phyloP scores from a whole-genome alignment of 2,113 vertebrate species.

The Pseudorhombus dupliciocellatus region DNA sequence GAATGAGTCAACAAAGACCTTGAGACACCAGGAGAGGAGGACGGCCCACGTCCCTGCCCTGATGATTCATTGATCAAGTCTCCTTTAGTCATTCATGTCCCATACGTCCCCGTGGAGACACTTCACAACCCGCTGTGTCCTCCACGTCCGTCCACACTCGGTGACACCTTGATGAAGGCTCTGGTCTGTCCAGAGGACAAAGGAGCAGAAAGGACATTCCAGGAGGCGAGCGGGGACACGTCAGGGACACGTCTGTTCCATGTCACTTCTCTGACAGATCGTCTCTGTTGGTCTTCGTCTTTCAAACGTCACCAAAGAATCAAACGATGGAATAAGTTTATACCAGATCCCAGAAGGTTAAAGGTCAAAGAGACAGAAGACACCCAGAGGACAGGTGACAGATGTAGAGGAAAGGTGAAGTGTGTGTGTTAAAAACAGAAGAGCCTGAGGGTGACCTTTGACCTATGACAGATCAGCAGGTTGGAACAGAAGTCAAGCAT shows the following conservation, averaged over 20 bases:
- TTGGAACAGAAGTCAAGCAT: constrained; percentile 26
- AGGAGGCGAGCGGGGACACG: no score
- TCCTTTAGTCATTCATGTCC: constrained; percentile 25
- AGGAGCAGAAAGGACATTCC: no score
- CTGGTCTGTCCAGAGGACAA: no score
- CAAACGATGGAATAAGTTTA: no score
- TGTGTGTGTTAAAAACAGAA: constrained; percentile 8
- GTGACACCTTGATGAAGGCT: no score
- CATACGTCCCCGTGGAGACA: constrained; percentile 14
- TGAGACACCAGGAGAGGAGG: background rate
- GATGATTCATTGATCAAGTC: constrained; percentile 22
- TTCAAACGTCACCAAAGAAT: no score
- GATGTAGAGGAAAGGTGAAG: background rate
- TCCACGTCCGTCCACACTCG: constrained; percentile 57
- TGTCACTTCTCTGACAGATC: no score
- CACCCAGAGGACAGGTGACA: background rate
- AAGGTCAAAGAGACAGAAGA: no score
- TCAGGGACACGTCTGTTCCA: no score
- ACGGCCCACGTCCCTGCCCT: background rate
- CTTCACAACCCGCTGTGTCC: constrained; percentile 41
- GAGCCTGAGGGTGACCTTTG: constrained; percentile 40
- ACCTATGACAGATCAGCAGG: constrained; percentile 40
- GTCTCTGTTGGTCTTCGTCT: no score
- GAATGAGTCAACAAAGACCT: constrained; percentile 10
- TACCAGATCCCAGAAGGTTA: no score